Percentiles rank a stretch among this genome's conserved stretches.
Conservation (phyloP, 1,140 invertebrate species). For the Cherax quadricarinatus region DNA sequence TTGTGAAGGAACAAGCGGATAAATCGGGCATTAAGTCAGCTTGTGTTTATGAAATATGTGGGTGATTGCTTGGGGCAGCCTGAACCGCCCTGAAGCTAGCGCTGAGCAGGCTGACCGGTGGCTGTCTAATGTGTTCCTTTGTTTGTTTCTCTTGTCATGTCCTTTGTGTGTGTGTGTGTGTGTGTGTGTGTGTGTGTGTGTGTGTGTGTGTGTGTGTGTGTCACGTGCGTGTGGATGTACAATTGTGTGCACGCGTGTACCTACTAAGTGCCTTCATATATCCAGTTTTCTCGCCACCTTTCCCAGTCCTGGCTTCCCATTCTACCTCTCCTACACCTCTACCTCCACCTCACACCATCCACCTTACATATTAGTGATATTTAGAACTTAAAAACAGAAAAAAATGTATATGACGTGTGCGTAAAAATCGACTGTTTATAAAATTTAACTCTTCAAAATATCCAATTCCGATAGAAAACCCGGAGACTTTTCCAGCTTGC, state of each 20-base stretch:
- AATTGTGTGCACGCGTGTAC: not conserved
- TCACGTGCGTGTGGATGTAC: not conserved
- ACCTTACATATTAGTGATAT: not conserved
- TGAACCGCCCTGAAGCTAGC: not conserved
- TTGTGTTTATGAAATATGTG: not conserved
- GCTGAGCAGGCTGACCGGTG: not conserved
- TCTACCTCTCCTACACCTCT: not conserved
- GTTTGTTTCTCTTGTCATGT: not conserved
- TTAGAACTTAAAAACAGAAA: not conserved
- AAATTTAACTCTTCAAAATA: not conserved
- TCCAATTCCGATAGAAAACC: not conserved
- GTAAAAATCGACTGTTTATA: not conserved
- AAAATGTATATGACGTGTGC: not conserved
- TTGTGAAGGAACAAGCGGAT: not conserved
- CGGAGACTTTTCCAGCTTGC: slow-evolving; percentile 65
- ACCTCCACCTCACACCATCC: not conserved
- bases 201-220: slow-evolving; percentile 5
- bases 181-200: slow-evolving; percentile 14
- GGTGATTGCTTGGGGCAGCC: not conserved
- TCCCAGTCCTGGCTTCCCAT: not conserved
- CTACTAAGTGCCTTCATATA: not conserved
- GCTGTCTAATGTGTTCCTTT: not conserved
- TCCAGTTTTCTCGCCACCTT: not conserved
- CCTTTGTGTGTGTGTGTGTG: slow-evolving; percentile 16
- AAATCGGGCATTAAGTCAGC: not conserved